Base-by-base conservation (phyloP, 2,113 vertebrate genomes). In the Zosterops japonicus region DNA sequence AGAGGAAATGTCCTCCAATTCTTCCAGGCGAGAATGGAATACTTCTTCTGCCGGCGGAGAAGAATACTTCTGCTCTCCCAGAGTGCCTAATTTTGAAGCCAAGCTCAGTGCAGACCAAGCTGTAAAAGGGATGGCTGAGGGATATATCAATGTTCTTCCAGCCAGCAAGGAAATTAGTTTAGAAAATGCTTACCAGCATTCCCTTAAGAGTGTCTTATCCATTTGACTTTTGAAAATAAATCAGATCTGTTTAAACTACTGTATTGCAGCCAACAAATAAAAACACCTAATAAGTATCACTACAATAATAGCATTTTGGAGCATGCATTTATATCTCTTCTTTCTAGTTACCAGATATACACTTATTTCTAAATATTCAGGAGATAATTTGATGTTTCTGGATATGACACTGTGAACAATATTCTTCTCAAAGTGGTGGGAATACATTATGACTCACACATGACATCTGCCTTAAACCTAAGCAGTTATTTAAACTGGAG, bases 361-460 rank as follows among this genome's bases (percentile, higher is more conserved):
- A 74, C 22, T 47, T 25, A 18, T 82, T 74, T 93, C 85, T 88
- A 90, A 96, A 93, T 83, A 90, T 80, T 96, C 93, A 67, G 42
- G 52, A 81, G 75, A 90, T 91, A 93, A 95, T 92, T 83, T 94
- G 85, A 92, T 94, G 85, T 59, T 94, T 92, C 92, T 95, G 56
- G 27, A 70, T 93, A 39, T 94, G 93, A 88, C 92, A 95, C 52
- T 93, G 77, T 55, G 84, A 95, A 85, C 35, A 76, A 85, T 90
- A 92, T 90, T 86, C 71, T 63, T 39, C 83, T 95, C 85, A 81
- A 57, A 90, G 52, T 53, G 44, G 68, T 94, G 47, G 87, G 90
- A 96, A 96, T 95, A 93, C 44, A 86, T 88, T 90, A 91, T 94
- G 87, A 91, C 84, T 94, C 95, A 95, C 47, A 55, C 16, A 80